phyloP scores from a whole-genome alignment of 2,113 vertebrate genomes.

The Helogale parvula region DNA sequence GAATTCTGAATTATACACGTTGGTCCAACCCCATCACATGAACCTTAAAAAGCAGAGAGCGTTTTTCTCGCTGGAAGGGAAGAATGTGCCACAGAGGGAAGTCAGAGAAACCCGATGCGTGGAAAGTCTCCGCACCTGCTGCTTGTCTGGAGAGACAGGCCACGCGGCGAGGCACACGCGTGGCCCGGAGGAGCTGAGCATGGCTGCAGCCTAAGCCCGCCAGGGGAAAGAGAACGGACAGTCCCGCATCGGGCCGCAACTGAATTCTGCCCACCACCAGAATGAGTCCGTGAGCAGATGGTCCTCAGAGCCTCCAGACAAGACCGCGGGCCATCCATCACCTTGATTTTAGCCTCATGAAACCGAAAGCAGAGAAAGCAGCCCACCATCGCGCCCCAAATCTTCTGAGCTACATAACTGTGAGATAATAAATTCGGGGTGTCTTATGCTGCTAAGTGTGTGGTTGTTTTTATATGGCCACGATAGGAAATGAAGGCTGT shows the following conservation, averaged over 20 bases:
- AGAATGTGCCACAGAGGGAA: background rate
- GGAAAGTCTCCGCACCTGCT: background rate
- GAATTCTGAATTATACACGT: accelerated
- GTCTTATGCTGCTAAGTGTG: too few species aligned
- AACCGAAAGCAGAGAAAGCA: too few species aligned
- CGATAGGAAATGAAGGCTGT: background rate
- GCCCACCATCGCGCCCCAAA: background rate
- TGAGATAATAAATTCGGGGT: background rate
- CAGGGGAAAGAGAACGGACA: accelerated
- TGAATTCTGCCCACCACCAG: accelerated
- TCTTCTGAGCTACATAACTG: too few species aligned
- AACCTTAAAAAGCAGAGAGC: background rate
- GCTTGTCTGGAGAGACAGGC: background rate
- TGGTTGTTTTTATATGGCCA: background rate
- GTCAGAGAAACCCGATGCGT: accelerated
- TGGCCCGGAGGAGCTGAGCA: accelerated
- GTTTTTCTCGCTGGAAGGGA: background rate
- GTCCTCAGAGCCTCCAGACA: background rate
- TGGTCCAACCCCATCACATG: background rate
- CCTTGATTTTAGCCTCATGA: accelerated
- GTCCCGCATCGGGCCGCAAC: background rate
- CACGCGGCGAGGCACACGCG: accelerated
- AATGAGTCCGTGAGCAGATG: accelerated
- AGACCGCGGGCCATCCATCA: accelerated
- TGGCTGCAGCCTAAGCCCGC: too few species aligned